Percentiles rank a stretch among this genome's conserved stretches.
These are phyloP conservation scores for Unio delphinus DNA, from an alignment of 2,888 invertebrate genomes.

Conservation along the genomic window DNA sequence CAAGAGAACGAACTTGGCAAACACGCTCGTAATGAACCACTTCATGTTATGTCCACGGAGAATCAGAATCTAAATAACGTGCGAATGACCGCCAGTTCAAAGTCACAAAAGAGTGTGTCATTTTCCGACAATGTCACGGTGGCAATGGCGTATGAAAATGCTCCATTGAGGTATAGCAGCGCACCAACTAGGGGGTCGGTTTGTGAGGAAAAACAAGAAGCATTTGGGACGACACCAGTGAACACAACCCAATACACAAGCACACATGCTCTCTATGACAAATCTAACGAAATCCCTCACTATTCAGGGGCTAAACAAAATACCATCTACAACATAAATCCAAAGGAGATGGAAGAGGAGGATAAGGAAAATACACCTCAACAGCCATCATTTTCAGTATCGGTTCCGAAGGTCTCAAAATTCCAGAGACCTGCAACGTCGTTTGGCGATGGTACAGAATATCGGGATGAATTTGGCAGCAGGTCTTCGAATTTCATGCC, in stretches of 20 bases:
- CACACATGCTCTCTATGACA: slow-evolving; percentile 49
- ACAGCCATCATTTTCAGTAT: neutral
- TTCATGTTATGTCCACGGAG: slow-evolving; percentile 59
- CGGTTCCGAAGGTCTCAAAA: slow-evolving; percentile 17
- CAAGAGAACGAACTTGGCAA: slow-evolving; percentile 61
- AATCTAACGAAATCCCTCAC: slow-evolving; percentile 30
- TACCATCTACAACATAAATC: slow-evolving; percentile 4
- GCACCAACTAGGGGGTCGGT: slow-evolving; percentile 39
- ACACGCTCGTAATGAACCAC: slow-evolving; percentile 59
- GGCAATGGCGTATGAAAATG: slow-evolving; percentile 50
- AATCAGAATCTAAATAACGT: slow-evolving; percentile 60
- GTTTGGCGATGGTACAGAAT: slow-evolving; percentile 40
- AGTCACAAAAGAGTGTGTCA: slow-evolving; percentile 50
- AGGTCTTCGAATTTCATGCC: slow-evolving; percentile 56
- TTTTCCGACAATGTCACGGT: slow-evolving; percentile 58
- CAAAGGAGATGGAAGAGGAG: slow-evolving; percentile 3
- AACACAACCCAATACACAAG: slow-evolving; percentile 54
- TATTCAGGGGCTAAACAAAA: slow-evolving; percentile 3
- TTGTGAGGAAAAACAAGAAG: slow-evolving; percentile 6
- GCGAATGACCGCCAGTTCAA: slow-evolving; percentile 29
- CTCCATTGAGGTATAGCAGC: slow-evolving; percentile 41
- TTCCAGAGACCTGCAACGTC: slow-evolving; percentile 30
- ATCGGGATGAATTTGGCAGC: slow-evolving; percentile 52
- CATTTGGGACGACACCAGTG: slow-evolving; percentile 10
- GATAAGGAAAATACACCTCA: slow-evolving; percentile 2